Evolutionary conservation across 1,140 invertebrate genomes (phyloP).

Genomic region (Archegozetes longisetosus): DNA sequence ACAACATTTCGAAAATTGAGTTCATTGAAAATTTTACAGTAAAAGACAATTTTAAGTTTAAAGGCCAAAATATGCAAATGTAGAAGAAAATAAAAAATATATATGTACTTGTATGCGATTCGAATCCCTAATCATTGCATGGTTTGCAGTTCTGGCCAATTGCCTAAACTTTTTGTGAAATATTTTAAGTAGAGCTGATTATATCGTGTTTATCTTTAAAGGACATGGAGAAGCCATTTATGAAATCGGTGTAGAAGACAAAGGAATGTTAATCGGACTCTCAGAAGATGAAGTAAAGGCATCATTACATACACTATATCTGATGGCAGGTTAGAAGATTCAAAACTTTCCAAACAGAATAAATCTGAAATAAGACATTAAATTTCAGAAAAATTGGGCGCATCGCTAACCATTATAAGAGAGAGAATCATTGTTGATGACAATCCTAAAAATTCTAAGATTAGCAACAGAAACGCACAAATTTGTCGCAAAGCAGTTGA

Average conservation of each 20-base stretch:
- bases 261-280: slow-evolving; percentile 41
- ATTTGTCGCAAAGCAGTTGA: slow-evolving; percentile 46
- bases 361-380: no score
- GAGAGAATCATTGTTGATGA: slow-evolving; percentile 35
- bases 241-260: slow-evolving; percentile 64
- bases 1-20: no score
- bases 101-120: no score
- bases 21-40: no score
- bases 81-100: no score
- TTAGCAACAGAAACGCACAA: background rate
- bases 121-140: no score
- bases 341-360: no score
- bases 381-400: slow-evolving; percentile 58
- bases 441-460: background rate
- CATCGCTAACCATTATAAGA: slow-evolving; percentile 56
- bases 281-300: slow-evolving; percentile 71
- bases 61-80: no score
- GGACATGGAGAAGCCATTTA: slow-evolving; percentile 86
- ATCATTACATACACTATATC: slow-evolving; percentile 71
- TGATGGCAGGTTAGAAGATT: no score
- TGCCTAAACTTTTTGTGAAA: background rate
- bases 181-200: background rate
- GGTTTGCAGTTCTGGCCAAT: background rate
- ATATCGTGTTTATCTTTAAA: slow-evolving; percentile 1
- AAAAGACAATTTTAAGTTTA: no score